Evolutionary conservation across 2,888 invertebrate genomes (phyloP).

Genomic region (Ennomos erosarius): DNA sequence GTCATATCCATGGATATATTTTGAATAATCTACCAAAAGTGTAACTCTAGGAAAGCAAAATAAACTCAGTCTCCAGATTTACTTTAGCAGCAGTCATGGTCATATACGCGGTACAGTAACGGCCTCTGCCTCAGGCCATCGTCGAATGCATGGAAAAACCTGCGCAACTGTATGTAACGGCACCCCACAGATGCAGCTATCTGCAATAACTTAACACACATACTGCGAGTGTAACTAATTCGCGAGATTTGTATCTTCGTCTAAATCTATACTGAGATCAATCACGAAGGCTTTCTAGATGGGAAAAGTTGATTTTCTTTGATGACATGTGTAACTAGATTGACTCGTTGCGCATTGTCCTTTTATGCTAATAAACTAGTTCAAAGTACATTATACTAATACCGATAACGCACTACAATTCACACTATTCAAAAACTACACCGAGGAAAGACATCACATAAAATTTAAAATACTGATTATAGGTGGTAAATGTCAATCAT

Average conservation of each 20-base stretch:
- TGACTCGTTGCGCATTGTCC: background rate
- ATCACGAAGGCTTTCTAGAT: constrained; percentile 37
- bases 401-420: too few relatives aligned
- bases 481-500: constrained; percentile 18
- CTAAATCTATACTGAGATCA: constrained; percentile 38
- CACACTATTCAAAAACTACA: too few relatives aligned
- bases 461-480: constrained; percentile 6
- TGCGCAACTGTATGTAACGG: constrained; percentile 66
- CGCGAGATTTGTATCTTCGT: constrained; percentile 45
- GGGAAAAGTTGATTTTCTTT: constrained; percentile 17
- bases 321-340: background rate
- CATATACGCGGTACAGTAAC: constrained; percentile 66
- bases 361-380: background rate
- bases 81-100: constrained; percentile 53
- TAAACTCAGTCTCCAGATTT: background rate
- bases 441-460: background rate
- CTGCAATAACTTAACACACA: constrained; percentile 55
- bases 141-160: constrained; percentile 71
- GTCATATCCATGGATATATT: too few relatives aligned
- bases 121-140: constrained; percentile 54
- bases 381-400: too few relatives aligned
- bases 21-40: too few relatives aligned
- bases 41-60: too few relatives aligned
- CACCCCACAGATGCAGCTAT: constrained; percentile 55
- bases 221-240: constrained; percentile 47